A percentile compares a stretch with the other conserved stretches of the same genome.
Conservation (phyloP, 2,888 invertebrate species). For the Euspilapteryx auroguttella region DNA sequence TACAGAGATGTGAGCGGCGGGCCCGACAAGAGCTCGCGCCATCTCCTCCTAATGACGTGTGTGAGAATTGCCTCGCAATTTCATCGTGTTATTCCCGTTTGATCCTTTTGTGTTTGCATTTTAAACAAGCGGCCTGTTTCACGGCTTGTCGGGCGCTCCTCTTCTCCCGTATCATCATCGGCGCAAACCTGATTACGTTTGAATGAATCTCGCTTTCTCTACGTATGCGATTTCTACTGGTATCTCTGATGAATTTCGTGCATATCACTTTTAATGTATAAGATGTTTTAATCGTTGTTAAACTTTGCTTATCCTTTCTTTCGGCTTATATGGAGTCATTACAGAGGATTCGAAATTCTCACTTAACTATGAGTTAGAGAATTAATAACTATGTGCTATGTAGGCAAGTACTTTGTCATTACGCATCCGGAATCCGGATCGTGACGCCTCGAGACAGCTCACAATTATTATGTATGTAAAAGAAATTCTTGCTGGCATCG, state of each 20-base stretch:
- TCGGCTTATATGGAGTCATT: no score
- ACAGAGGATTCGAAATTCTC: no score
- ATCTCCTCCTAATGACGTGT: conserved; percentile 8
- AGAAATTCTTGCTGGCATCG: conserved; percentile 42
- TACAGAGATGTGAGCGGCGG: not conserved
- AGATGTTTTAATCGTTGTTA: no score
- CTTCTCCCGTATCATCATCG: no score
- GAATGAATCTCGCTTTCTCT: conserved; percentile 26
- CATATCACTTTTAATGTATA: no score
- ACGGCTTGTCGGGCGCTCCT: no score
- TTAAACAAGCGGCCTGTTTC: conserved; percentile 6
- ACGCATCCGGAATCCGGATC: conserved; percentile 56
- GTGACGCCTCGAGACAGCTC: conserved; percentile 59
- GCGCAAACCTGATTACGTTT: conserved; percentile 32
- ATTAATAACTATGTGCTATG: no score
- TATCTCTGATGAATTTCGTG: not conserved
- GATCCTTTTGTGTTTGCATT: conserved; percentile 8
- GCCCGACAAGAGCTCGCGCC: conserved; percentile 1
- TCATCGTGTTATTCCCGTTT: conserved; percentile 6
- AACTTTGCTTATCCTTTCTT: no score
- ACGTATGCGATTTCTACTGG: no score
- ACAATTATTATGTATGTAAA: conserved; percentile 60
- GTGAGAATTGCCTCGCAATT: conserved; percentile 6
- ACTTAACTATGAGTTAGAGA: no score
- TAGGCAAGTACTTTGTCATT: conserved; percentile 61